Conservation (phyloP, 2,797 vertebrate genomes). For the Cirrhinus molitorella region DNA sequence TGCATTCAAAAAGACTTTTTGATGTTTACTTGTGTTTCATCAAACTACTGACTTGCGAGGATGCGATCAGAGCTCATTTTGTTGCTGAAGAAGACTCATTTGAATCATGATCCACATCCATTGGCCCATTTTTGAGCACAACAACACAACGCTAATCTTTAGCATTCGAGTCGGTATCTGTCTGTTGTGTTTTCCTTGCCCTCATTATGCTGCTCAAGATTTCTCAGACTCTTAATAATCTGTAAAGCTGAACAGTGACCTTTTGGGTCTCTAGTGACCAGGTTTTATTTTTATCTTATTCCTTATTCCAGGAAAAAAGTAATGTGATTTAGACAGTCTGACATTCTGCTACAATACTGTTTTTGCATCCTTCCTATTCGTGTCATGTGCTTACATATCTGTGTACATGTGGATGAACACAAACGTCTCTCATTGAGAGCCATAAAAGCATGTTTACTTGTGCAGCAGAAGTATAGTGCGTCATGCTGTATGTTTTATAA, state of each 20-base stretch:
- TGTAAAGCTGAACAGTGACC: constrained; percentile 29
- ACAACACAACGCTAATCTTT: neutral
- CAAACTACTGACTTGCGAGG: constrained; percentile 12
- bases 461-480: constrained; percentile 19
- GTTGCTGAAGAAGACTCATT: neutral
- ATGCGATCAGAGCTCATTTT: neutral
- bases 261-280: constrained; percentile 31
- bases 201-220: constrained; percentile 27
- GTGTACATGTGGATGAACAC: constrained; percentile 27
- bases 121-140: neutral
- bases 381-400: constrained; percentile 20
- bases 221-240: constrained; percentile 40
- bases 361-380: neutral
- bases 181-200: neutral
- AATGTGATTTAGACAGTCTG: constrained; percentile 34
- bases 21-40: constrained; percentile 35
- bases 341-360: constrained; percentile 15
- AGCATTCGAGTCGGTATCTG: neutral
- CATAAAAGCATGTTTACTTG: constrained; percentile 49
- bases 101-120: constrained; percentile 7
- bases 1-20: neutral
- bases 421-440: constrained; percentile 34
- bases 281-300: constrained; percentile 38
- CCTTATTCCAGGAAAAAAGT: neutral
- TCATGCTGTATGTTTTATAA: constrained; percentile 50